phyloP scores from a whole-genome alignment of 2,888 invertebrate species.

The Labia minor region DNA sequence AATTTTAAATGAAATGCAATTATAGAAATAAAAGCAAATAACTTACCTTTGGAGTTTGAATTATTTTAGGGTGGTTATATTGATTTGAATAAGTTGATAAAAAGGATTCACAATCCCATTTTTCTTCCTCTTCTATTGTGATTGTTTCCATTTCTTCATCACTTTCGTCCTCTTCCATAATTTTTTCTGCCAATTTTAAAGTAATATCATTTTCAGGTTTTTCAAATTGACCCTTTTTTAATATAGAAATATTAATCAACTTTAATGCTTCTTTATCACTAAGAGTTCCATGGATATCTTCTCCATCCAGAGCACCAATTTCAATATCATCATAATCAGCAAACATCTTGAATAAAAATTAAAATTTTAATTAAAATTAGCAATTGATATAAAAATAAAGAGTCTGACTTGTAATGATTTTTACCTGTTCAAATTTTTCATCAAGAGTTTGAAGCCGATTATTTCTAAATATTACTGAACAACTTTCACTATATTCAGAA shows the following conservation, averaged over 20 bases:
- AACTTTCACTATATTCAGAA: constrained; percentile 88
- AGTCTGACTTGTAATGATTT: constrained; percentile 15
- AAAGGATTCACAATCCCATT: constrained; percentile 88
- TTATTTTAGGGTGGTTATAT: constrained; percentile 85
- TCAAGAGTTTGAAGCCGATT: constrained; percentile 72
- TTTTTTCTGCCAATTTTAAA: constrained; percentile 34
- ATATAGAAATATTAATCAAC: constrained; percentile 35
- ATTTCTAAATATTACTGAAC: constrained; percentile 77
- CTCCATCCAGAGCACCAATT: constrained; percentile 78
- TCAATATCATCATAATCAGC: constrained; percentile 79
- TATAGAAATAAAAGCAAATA: no score
- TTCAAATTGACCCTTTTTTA: background rate
- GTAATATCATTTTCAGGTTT: constrained; percentile 29
- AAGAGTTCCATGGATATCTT: constrained; percentile 74
- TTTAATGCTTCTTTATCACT: constrained; percentile 58
- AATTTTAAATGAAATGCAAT: background rate
- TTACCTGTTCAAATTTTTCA: constrained; percentile 75
- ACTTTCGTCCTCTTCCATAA: no score
- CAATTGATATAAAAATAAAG: constrained; percentile 15
- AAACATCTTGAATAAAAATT: constrained; percentile 46
- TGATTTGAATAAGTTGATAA: constrained; percentile 81
- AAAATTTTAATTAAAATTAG: constrained; percentile 19
- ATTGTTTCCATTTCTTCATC: constrained; percentile 46
- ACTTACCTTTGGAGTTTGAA: constrained; percentile 59
- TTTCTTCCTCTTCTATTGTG: constrained; percentile 50